phyloP scores from a whole-genome alignment of 2,888 invertebrate genomes.

The Zygothrica quintamaculata region DNA sequence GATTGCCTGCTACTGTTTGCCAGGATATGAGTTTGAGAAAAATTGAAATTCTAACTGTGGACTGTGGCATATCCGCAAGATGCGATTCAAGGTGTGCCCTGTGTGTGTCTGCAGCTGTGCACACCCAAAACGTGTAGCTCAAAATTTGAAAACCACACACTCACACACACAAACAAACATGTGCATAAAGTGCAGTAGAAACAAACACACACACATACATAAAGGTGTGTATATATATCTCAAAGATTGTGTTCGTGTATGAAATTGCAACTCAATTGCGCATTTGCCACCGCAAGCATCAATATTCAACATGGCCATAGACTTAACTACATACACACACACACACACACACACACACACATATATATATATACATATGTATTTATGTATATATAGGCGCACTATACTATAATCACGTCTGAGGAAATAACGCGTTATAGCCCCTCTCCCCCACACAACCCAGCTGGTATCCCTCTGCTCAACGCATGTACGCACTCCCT shows the following conservation, averaged over 20 bases:
- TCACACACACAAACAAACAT: conserved; percentile 19
- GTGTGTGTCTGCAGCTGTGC: conserved; percentile 48
- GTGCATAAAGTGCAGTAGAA: conserved; percentile 9
- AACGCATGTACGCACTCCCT: conserved; percentile 66
- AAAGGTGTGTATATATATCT: conserved; percentile 53
- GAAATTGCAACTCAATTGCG: conserved; percentile 80
- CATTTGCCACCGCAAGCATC: conserved; percentile 80
- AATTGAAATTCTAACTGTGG: conserved; percentile 62
- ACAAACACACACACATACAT: conserved; percentile 9
- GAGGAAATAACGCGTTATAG: conserved; percentile 45
- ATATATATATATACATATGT: no score
- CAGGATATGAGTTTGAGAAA: conserved; percentile 55
- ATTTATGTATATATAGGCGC: conserved; percentile 44
- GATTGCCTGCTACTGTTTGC: conserved; percentile 76
- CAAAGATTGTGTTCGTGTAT: conserved; percentile 72
- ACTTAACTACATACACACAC: conserved; percentile 11
- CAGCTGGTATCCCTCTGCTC: not conserved
- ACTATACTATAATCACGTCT: conserved; percentile 76
- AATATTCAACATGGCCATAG: conserved; percentile 57
- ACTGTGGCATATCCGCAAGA: conserved; percentile 60
- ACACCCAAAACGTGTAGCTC: conserved; percentile 78
- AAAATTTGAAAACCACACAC: conserved; percentile 67
- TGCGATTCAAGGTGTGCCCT: conserved; percentile 40
- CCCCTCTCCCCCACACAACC: conserved; percentile 1
- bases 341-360: conserved; percentile 31